Conservation (phyloP, 2,113 vertebrate species). For the Carassius auratus region DNA sequence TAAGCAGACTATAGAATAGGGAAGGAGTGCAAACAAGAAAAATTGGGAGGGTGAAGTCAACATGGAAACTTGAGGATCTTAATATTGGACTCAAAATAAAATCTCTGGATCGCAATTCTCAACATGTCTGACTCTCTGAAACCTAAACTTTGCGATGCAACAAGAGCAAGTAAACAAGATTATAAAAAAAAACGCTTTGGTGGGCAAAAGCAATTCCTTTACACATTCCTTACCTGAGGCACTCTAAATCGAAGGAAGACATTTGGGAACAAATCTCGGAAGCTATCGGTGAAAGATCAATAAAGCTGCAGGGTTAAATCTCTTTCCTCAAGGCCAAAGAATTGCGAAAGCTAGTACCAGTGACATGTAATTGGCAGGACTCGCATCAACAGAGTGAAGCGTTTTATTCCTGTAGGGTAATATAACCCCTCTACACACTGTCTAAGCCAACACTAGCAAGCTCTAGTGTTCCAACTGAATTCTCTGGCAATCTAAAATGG, state of each 20-base stretch:
- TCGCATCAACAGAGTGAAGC: slow-evolving; percentile 10
- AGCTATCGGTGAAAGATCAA: neutral
- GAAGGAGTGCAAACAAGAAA: neutral
- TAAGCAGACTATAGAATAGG: neutral
- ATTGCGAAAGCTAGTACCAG: neutral
- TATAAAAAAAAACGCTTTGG: neutral
- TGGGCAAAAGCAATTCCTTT: neutral
- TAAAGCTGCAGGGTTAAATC: neutral
- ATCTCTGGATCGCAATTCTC: neutral
- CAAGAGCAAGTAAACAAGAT: slow-evolving; percentile 29
- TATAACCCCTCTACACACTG: neutral
- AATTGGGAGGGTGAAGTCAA: neutral
- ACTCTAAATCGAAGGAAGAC: neutral
- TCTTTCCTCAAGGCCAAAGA: neutral
- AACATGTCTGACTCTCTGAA: slow-evolving; percentile 4
- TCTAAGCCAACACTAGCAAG: slow-evolving; percentile 17
- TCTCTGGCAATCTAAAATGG: slow-evolving; percentile 32
- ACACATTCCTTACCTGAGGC: neutral
- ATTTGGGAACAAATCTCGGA: neutral
- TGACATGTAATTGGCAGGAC: slow-evolving; percentile 6
- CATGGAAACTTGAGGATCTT: neutral
- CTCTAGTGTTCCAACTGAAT: slow-evolving; percentile 24
- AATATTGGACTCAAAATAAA: slow-evolving; percentile 1
- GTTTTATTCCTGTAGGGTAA: slow-evolving; percentile 17
- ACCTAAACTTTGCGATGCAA: slow-evolving; percentile 14